Evolutionary conservation across 2,888 invertebrate genomes (phyloP).

Genomic region (Tiliacea citrago): DNA sequence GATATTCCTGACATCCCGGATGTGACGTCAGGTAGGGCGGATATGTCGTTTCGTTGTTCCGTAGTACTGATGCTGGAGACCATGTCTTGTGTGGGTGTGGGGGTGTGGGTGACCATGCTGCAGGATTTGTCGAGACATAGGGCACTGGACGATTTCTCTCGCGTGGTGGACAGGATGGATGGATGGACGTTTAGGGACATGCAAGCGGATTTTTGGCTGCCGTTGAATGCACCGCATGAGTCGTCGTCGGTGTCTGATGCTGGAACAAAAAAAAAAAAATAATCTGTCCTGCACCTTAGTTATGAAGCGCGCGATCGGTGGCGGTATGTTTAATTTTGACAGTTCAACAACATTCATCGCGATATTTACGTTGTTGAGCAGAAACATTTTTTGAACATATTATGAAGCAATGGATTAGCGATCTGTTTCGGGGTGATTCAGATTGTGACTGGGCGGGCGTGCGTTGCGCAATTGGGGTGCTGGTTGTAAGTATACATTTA

Average conservation of each 20-base stretch:
- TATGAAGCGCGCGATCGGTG: too few relatives aligned
- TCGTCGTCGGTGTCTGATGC: conserved; percentile 89
- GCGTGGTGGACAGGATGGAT: conserved; percentile 82
- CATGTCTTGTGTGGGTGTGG: conserved; percentile 89
- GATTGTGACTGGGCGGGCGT: too few relatives aligned
- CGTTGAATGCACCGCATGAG: conserved; percentile 87
- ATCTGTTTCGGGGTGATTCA: too few relatives aligned
- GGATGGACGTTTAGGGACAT: conserved; percentile 86
- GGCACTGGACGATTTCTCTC: conserved; percentile 88
- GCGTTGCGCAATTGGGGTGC: too few relatives aligned
- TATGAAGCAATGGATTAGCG: too few relatives aligned
- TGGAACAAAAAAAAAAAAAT: conserved; percentile 67
- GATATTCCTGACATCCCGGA: conserved; percentile 89
- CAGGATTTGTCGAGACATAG: conserved; percentile 88
- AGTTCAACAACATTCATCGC: too few relatives aligned
- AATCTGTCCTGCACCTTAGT: too few relatives aligned
- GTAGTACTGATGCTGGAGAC: conserved; percentile 89
- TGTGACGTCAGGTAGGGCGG: conserved; percentile 85
- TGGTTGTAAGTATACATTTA: too few relatives aligned
- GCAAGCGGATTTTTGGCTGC: conserved; percentile 88
- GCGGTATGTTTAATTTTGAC: too few relatives aligned
- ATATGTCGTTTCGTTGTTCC: conserved; percentile 86
- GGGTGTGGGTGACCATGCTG: conserved; percentile 87
- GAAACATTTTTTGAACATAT: too few relatives aligned
- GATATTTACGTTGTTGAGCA: too few relatives aligned